Base-by-base conservation (phyloP, 1,140 invertebrate genomes). In the Carcinoscorpius rotundicauda region DNA sequence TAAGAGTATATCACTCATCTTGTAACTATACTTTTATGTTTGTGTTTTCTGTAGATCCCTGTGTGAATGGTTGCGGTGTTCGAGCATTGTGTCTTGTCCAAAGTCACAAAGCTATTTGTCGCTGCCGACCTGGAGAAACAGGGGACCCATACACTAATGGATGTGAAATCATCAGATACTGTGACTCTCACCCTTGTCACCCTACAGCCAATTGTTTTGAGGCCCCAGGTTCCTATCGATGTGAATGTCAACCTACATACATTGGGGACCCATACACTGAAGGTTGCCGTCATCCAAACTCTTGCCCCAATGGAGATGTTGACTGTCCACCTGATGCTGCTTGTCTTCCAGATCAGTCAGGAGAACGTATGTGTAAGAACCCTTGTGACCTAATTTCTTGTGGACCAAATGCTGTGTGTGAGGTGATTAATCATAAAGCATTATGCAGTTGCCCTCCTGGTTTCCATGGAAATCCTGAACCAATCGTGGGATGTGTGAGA, bases 61-160 rank as follows among this genome's bases (percentile, higher is more conserved):
- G 72, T 62, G 52, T 71, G 3, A 67, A 67, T 53, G 69, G 69
- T 4, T 95, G 91, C 73, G 91, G 91, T 3, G 82, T 83, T 50
- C 91, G 92, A 77, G 88, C 91, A 6, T 87, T 94, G 57, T 95
- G 91, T 74, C 83, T 93, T 67, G 85, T 88, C 8, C 88, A 92
- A 74, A 85, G 89, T 72, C 89, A 86, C 75, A 78, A 79, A 50
- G 85, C 83, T 5, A 80, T 84, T 68, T 94, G 91, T 76, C 82
- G 83, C 70, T 95, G 91, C 76, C 82, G 83, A 70, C 69, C 78
- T 63, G 88, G 88, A 11, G 71, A 66, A 61, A 71, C 72, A 51
- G 72, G 72, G 29, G 72, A 72, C 58, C 65, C 72, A 8, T 71
- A 71, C 66, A 85, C 70, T 59, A 69, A 70, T 90, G 3, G 89